Evolutionary conservation across 1,140 invertebrate genomes (phyloP), one percentile per base, ranked within the genome.

Genomic region (Zaprionus ornatus): DNA sequence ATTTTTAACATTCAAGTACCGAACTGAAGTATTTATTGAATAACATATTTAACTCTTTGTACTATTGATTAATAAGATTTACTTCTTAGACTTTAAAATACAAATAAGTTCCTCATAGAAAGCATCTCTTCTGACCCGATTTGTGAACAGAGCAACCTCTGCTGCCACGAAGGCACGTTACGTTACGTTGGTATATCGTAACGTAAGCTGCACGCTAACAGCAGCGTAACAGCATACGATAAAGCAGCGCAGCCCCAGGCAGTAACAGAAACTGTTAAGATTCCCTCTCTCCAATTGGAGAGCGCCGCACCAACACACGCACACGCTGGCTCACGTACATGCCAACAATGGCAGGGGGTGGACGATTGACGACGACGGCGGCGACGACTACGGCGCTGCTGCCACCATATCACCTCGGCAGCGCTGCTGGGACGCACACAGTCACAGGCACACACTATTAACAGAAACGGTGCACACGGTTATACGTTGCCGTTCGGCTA

Each of bases 401-500:
- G 75, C 55, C 68, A 75, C 35, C 74, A 67, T 82, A 78, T 73
- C 64, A 76, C 68, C 75, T 77, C 79, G 74, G 69, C 78, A 77
- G 74, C 77, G 74, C 57, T 69, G 67, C 66, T 62, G 57, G 45
- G 42, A 77, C 75, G 23, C 74, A 80, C 78, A 71, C 67, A 61
- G 13, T 17, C 19, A 67, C 21, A 72, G 35, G 21, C 57, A 66
- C 48, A 70, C 61, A 70, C 71, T 59, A 66, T 75, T 60, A 78
- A 71, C 74, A 73, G 59, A 82, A 83, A 86, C 83, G 83, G 80
- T 80, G 74, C 73, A 78, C 83, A 78, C 83, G 77, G 79, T 88
- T 87, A 82, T 80, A 87, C 83, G 63, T 67, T 42, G 59, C 32
- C 70, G 74, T 78, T 85, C 65, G 79, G 60, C 79, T 87, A 86